Evolutionary conservation across 2,113 vertebrate species (phyloP), one percentile per base, ranked within the genome.

Genomic region (Neolamprologus toae): DNA sequence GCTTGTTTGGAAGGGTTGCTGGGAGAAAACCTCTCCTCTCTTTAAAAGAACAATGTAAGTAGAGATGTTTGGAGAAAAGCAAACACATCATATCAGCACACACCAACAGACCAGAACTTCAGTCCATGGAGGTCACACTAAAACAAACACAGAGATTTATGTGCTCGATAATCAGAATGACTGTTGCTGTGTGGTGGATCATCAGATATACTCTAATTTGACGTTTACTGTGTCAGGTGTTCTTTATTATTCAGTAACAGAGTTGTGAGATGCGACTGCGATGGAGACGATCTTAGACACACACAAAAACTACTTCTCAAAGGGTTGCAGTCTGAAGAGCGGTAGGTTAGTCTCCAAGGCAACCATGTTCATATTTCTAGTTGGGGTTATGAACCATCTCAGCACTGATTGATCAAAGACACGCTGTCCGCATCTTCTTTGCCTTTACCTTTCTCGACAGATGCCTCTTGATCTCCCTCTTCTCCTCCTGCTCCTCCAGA

Each of bases 401-500:
- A 57, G 10, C 37, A 17, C 31, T 9, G 7, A 9, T 42, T 63
- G 61, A 85, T 87, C 49, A 73, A 53, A 89, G 79, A 45, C 66
- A 21, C 3, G 6, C 16, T 13, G 33, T 63, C 57, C 26, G 4
- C 80, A 33, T 73, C 86, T 9, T 8, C 17, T 81, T 9, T 6
- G 42, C 45, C 81, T 97, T 68, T 82, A 99, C 99, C 98, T 99
- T 99, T 42, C 96, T 97, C 51, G 98, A 98, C 90, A 99, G 95
- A 92, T 98, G 97, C 93, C 97, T 98, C 95, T 99, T 99, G 92
- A 99, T 98, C 94, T 99, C 99, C 86, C 98, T 96, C 92, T 98
- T 99, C 96, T 99, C 99, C 93, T 99, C 98, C 87, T 98, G 98
- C 57, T 99, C 98, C 90, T 99, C 98, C 95, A 97, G 97, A 89